phyloP scores from a whole-genome alignment of 2,888 invertebrate species.

The Sympetrum striolatum region DNA sequence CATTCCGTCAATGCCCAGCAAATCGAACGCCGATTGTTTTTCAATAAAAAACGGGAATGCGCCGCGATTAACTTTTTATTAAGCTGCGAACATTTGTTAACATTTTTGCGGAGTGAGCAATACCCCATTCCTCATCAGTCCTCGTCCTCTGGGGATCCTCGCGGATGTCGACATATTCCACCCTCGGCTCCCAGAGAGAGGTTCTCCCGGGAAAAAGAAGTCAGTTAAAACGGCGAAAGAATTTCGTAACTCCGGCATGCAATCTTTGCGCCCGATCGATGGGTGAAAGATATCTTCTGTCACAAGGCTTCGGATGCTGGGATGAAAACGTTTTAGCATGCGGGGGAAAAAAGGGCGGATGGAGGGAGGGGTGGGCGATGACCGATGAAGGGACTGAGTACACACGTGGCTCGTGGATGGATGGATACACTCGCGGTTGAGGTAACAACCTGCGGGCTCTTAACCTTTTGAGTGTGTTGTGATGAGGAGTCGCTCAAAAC shows the following conservation, averaged over 20 bases:
- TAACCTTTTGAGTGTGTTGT: neutral
- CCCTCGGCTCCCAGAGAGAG: too few species aligned
- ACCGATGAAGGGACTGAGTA: neutral
- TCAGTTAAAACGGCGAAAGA: neutral
- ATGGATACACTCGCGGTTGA: conserved; percentile 1
- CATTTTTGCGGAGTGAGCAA: neutral
- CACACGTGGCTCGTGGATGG: conserved; percentile 12
- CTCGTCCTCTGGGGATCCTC: too few species aligned
- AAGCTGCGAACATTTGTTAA: neutral
- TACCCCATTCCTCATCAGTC: neutral
- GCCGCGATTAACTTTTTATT: too few species aligned
- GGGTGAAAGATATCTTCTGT: conserved; percentile 6
- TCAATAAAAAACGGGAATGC: too few species aligned
- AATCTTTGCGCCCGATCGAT: neutral
- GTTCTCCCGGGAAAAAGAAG: too few species aligned
- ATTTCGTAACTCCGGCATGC: neutral
- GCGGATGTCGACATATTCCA: too few species aligned
- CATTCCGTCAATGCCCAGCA: too few species aligned
- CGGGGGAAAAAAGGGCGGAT: neutral
- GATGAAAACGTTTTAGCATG: neutral
- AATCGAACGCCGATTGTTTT: too few species aligned
- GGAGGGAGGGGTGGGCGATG: neutral
- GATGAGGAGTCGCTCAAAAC: conserved; percentile 24
- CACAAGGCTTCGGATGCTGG: neutral
- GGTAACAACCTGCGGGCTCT: conserved; percentile 6